phyloP scores from a whole-genome alignment of 2,797 vertebrate species.

The Lagodon rhomboides region DNA sequence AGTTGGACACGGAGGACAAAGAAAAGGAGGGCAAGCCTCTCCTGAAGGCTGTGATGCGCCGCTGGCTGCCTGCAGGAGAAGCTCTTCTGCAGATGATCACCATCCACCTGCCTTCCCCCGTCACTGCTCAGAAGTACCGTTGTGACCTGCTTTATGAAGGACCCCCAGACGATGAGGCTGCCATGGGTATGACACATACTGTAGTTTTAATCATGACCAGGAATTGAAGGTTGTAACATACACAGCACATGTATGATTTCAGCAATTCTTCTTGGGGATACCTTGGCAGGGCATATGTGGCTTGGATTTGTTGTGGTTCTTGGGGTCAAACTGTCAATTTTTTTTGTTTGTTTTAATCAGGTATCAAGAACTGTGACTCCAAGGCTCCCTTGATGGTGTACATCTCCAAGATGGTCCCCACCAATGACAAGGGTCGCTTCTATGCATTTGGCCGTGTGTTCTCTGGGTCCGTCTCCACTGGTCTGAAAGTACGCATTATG shows the following conservation, averaged over 20 bases:
- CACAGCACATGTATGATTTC: background rate
- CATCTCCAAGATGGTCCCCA: conserved; percentile 99
- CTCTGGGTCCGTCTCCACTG: conserved; percentile 93
- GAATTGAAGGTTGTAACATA: background rate
- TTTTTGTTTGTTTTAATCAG: conserved; percentile 75
- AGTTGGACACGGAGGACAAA: conserved; percentile 92
- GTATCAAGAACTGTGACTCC: conserved; percentile 96
- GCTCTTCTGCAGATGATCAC: conserved; percentile 98
- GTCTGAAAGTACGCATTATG: conserved; percentile 97
- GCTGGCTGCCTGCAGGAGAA: conserved; percentile 96
- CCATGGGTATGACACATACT: conserved; percentile 88
- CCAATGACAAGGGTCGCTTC: conserved; percentile 95
- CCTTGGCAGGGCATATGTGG: background rate
- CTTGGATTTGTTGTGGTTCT: background rate
- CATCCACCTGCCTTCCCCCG: conserved; percentile 96
- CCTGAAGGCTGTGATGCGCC: conserved; percentile 96
- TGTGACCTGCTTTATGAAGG: conserved; percentile 97
- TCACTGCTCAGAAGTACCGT: conserved; percentile 96
- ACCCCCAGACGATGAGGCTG: conserved; percentile 93
- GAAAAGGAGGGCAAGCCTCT: conserved; percentile 95
- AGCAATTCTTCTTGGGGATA: background rate
- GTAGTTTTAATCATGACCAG: background rate
- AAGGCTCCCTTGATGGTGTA: conserved; percentile 97
- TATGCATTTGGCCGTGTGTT: conserved; percentile 97
- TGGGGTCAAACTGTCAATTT: background rate